Conservation (phyloP, 2,113 vertebrate genomes). For the Himantopus leucocephalus region DNA sequence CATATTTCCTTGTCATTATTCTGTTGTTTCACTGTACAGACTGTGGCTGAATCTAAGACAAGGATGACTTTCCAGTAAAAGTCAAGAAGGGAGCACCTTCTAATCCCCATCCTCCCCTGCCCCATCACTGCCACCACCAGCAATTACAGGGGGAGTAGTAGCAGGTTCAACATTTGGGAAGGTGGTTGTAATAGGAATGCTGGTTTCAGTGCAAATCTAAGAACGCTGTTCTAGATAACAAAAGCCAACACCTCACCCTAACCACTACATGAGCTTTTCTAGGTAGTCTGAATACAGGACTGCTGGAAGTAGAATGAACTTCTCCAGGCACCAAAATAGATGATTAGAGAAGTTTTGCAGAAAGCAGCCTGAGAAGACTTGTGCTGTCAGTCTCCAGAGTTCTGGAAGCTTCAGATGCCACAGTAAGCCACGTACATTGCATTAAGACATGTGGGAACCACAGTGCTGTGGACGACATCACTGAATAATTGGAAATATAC, state of each 20-base stretch:
- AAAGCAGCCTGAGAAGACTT: neutral
- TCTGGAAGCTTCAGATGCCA: neutral
- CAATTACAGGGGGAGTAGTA: neutral
- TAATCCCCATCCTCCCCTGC: neutral
- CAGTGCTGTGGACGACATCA: neutral
- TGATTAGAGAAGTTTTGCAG: neutral
- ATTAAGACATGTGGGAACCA: neutral
- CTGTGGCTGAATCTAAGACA: neutral
- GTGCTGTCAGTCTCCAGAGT: neutral
- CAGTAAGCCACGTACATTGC: neutral
- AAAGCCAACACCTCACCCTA: neutral
- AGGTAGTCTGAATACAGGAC: neutral
- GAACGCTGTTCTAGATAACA: neutral
- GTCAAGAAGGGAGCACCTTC: neutral
- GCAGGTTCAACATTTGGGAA: neutral
- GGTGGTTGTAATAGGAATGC: neutral
- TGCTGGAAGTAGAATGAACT: neutral
- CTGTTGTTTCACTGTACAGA: neutral
- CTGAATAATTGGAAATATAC: neutral
- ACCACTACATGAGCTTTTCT: neutral
- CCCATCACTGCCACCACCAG: neutral
- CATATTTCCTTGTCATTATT: neutral
- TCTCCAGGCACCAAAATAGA: neutral
- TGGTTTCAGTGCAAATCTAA: neutral
- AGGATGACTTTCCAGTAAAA: neutral